Evolutionary conservation across 2,888 invertebrate species (phyloP).

Genomic region (Pyrrhia umbra): DNA sequence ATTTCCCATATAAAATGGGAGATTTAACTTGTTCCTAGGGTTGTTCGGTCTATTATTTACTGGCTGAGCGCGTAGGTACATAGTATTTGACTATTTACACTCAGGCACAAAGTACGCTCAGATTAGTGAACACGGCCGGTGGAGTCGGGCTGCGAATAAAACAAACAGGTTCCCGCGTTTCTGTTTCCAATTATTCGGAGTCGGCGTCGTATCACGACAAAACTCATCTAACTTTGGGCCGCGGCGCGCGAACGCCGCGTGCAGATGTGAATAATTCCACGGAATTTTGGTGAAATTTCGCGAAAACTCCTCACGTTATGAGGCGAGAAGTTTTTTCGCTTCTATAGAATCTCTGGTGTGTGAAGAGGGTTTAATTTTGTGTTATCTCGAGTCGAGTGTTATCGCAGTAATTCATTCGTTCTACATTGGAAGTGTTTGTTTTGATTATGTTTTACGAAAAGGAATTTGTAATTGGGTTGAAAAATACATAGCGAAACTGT

Average conservation of each 20-base stretch:
- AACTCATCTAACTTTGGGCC: slow-evolving; percentile 81
- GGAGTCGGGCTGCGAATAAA: slow-evolving; percentile 50
- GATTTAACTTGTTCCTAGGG: not conserved
- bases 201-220: slow-evolving; percentile 68
- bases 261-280: slow-evolving; percentile 73
- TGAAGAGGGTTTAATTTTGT: slow-evolving; percentile 60
- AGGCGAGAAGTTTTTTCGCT: slow-evolving; percentile 60
- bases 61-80: not conserved
- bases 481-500: slow-evolving; percentile 15
- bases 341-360: slow-evolving; percentile 54
- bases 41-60: not conserved
- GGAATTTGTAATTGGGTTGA: slow-evolving; percentile 25
- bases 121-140: slow-evolving; percentile 29
- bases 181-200: slow-evolving; percentile 77
- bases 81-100: slow-evolving; percentile 3
- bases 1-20: too few species aligned
- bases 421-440: slow-evolving; percentile 41
- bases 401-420: slow-evolving; percentile 54
- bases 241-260: slow-evolving; percentile 60
- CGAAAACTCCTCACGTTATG: slow-evolving; percentile 62
- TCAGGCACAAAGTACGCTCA: slow-evolving; percentile 29
- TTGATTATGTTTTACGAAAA: slow-evolving; percentile 51
- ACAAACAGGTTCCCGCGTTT: slow-evolving; percentile 63
- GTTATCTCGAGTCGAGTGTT: slow-evolving; percentile 54
- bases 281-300: slow-evolving; percentile 59